Evolutionary conservation across 2,888 invertebrate genomes (phyloP).

Genomic region (Andrena trimmerana): DNA sequence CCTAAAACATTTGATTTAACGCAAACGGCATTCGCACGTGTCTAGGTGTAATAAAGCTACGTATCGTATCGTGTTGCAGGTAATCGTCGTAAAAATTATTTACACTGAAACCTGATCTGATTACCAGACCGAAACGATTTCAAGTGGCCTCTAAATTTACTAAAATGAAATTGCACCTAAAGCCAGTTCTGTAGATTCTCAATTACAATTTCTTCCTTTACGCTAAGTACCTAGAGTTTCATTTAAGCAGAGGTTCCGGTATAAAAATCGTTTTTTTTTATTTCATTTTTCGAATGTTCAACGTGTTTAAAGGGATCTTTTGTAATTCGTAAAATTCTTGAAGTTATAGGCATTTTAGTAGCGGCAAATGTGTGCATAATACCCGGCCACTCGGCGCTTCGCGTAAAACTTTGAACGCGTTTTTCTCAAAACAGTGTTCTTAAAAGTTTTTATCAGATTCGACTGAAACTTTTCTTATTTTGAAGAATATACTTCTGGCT

Average conservation of each 20-base stretch:
- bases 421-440: no score
- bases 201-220: neutral
- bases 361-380: no score
- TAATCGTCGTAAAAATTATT: constrained; percentile 36
- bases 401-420: no score
- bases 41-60: constrained; percentile 48
- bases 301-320: no score
- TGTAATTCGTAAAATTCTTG: no score
- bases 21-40: constrained; percentile 47
- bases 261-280: no score
- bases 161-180: constrained; percentile 30
- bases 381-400: no score
- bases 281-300: no score
- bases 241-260: neutral
- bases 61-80: constrained; percentile 10
- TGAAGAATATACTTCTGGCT: no score
- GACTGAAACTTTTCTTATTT: no score
- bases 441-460: no score
- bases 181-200: constrained; percentile 9
- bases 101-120: constrained; percentile 25
- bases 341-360: no score
- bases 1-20: neutral
- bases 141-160: neutral
- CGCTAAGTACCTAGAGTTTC: constrained; percentile 3
- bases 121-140: neutral